Evolutionary conservation across 2,888 invertebrate species (phyloP), one percentile per base, ranked within the genome.

Genomic region (Pogonocherus hispidulus): DNA sequence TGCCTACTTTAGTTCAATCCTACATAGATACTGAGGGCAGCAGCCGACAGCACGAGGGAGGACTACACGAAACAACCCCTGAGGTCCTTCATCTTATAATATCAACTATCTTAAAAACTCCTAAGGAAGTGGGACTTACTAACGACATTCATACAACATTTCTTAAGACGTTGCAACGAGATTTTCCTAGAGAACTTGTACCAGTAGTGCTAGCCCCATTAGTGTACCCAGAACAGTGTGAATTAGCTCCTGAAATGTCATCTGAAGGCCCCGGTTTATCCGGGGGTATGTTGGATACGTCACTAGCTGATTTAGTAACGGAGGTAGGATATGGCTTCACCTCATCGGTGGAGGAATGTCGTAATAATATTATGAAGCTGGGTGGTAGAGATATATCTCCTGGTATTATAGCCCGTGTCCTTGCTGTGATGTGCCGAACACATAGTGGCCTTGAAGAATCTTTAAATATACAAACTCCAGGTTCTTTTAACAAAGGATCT

Each of bases 251-350:
- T 70, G 89, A 89, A 83, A 90, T 90, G 89, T 88, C 90, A 77
- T 88, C 90, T 78, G 89, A 89, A 78, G 86, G 90, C 87, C 85
- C 91, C 89, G 84, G 89, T 87, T 80, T 83, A 80, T 78, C 83
- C 79, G 81, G 81, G 74, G 81, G 80, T 69, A 79, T 83, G 76
- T 90, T 98, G 82, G 93, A 93, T 79, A 92, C 91, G 83, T 91
- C 94, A 71, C 87, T 95, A 82, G 93, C 96, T 73, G 97, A 97
- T 82, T 90, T 97, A 81, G 92, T 98, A 80, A 90, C 94, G 84
- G 98, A 99, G 87, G 74, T 83, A 47, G 97, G 98, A 63, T 97
- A 95, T 86, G 89, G 91, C 76, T 97, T 97, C 84, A 98, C 97
- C 64, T 87, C 91, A 62, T 91, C 92, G 19, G 88, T 95, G 51